phyloP scores from a whole-genome alignment of 2,797 vertebrate species.

The Sebastiscus tertius region DNA sequence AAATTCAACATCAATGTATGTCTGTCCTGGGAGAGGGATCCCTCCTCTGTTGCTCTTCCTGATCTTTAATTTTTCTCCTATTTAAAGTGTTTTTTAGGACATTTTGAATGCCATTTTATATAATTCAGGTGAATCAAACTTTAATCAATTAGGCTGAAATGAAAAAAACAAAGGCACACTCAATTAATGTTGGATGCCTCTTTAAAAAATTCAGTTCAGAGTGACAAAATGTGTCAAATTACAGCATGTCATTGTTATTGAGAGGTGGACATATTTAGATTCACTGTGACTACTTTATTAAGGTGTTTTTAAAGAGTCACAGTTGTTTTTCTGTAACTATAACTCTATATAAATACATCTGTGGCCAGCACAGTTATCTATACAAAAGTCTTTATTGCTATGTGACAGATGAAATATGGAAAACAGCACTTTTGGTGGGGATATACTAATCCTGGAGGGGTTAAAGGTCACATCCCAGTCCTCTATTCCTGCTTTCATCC shows the following conservation, averaged over 20 bases:
- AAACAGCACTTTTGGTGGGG: slow-evolving; percentile 47
- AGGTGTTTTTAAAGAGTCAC: neutral
- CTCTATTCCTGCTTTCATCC: slow-evolving; percentile 39
- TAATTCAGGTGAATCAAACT: neutral
- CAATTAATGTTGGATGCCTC: neutral
- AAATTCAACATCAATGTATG: no score
- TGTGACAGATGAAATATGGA: slow-evolving; percentile 39
- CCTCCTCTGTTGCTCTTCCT: no score
- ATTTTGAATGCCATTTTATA: neutral
- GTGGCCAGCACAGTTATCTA: neutral
- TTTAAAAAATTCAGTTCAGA: neutral
- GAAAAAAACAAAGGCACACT: neutral
- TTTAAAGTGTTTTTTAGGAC: no score
- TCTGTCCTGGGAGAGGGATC: no score
- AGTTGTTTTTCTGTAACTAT: neutral
- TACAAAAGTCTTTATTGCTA: neutral
- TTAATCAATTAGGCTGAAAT: neutral
- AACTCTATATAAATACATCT: neutral
- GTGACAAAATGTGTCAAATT: neutral
- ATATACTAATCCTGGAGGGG: slow-evolving; percentile 61
- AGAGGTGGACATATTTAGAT: neutral
- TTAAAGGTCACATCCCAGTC: slow-evolving; percentile 39
- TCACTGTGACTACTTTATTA: neutral
- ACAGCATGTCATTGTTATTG: neutral
- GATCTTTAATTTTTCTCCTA: no score